These are phyloP conservation scores for Drosophila acutilabella DNA, from an alignment of 2,888 invertebrate species.

Conservation along the genomic window DNA sequence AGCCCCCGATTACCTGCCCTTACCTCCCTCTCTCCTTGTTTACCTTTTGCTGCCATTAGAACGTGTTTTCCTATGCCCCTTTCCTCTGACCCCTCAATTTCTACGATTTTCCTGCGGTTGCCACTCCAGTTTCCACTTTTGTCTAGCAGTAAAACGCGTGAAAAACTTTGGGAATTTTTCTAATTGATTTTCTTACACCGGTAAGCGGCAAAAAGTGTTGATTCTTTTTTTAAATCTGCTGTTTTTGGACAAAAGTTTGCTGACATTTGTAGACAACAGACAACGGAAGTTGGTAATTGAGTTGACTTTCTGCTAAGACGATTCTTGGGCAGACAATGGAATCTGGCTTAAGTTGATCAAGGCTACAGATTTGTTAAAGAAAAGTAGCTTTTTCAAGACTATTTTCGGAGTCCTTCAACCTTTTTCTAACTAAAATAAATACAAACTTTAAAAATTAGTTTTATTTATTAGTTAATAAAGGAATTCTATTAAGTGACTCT, in stretches of 20 bases:
- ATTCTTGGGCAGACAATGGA: background rate
- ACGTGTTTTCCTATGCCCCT: slow-evolving; percentile 9
- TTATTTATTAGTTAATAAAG: no score
- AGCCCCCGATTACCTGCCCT: slow-evolving; percentile 16
- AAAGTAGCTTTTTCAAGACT: no score
- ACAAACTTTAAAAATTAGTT: no score
- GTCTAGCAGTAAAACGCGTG: slow-evolving; percentile 35
- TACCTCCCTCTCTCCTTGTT: slow-evolving; percentile 2
- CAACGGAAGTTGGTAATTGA: slow-evolving; percentile 30
- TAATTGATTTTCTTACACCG: slow-evolving; percentile 62
- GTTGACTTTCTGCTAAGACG: slow-evolving; percentile 5
- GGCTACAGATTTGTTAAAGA: background rate
- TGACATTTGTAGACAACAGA: slow-evolving; percentile 17
- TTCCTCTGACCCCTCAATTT: background rate
- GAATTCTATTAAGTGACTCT: no score
- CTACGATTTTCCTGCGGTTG: background rate
- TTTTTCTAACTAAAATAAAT: no score
- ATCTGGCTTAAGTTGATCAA: slow-evolving; percentile 14
- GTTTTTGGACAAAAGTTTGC: slow-evolving; percentile 28
- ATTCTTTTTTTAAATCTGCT: slow-evolving; percentile 27
- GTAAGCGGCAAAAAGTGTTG: slow-evolving; percentile 20
- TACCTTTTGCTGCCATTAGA: slow-evolving; percentile 64
- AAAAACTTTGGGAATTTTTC: slow-evolving; percentile 53
- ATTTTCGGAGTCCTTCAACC: no score
- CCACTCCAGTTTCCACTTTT: background rate